Evolutionary conservation across 1,140 invertebrate genomes (phyloP).

Genomic region (Nephila pilipes): DNA sequence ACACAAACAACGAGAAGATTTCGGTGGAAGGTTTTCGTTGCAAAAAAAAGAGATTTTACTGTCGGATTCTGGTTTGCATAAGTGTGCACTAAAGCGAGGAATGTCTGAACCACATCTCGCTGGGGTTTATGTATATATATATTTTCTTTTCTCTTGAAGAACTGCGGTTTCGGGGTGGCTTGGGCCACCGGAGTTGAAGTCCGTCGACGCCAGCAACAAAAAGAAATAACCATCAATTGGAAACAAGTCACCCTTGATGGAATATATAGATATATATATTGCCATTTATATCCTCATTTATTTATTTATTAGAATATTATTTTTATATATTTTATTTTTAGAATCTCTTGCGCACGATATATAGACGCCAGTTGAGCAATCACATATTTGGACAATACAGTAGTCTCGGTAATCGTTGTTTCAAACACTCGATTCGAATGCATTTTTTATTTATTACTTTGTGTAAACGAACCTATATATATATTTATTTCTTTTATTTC

Average conservation of each 20-base stretch:
- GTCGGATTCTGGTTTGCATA: not conserved
- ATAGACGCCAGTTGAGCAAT: slow-evolving; percentile 54
- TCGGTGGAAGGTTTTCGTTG: slow-evolving; percentile 15
- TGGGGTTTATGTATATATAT: not conserved
- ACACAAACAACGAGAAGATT: not conserved
- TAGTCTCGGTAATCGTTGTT: slow-evolving; percentile 54
- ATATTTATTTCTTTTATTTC: slow-evolving; percentile 1
- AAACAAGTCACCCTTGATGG: slow-evolving; percentile 27
- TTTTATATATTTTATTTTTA: slow-evolving; percentile 38
- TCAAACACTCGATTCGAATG: slow-evolving; percentile 44
- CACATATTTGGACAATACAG: slow-evolving; percentile 47
- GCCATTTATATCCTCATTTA: slow-evolving; percentile 12
- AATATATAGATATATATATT: slow-evolving; percentile 28
- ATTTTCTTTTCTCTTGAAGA: not conserved
- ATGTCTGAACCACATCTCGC: slow-evolving; percentile 51
- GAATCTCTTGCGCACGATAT: slow-evolving; percentile 2
- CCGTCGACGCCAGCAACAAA: not conserved
- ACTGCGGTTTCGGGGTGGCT: slow-evolving; percentile 7
- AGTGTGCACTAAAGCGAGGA: slow-evolving; percentile 13
- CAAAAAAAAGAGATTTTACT: slow-evolving; percentile 2
- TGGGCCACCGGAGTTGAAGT: not conserved
- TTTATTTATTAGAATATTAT: slow-evolving; percentile 49
- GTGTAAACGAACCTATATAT: slow-evolving; percentile 57
- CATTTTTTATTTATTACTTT: slow-evolving; percentile 57
- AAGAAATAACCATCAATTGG: not conserved